Percentiles rank a stretch among this genome's conserved stretches.
Conservation (phyloP, 2,113 vertebrate species). For the human region GRCh38 chr2:229655001-229655500, state of each 20-base stretch:
- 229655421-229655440: neutral
- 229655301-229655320: neutral
- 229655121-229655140: neutral
- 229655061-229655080: neutral
- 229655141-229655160: neutral
- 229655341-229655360: neutral
- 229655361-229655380: neutral
- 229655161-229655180: neutral
- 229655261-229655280: neutral
- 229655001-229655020: neutral
- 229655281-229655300: neutral
- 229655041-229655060: neutral
- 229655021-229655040: neutral
- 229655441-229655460: neutral
- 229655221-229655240: neutral
- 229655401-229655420: neutral
- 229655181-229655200: neutral
- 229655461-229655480: neutral
- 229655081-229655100: neutral
- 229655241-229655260: neutral
- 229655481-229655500: neutral
- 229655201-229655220: neutral
- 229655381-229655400: neutral
- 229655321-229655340: slow-evolving; percentile 4
- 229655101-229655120: neutral